Conservation (phyloP, 2,113 vertebrate genomes). For the Anser cygnoides region DNA sequence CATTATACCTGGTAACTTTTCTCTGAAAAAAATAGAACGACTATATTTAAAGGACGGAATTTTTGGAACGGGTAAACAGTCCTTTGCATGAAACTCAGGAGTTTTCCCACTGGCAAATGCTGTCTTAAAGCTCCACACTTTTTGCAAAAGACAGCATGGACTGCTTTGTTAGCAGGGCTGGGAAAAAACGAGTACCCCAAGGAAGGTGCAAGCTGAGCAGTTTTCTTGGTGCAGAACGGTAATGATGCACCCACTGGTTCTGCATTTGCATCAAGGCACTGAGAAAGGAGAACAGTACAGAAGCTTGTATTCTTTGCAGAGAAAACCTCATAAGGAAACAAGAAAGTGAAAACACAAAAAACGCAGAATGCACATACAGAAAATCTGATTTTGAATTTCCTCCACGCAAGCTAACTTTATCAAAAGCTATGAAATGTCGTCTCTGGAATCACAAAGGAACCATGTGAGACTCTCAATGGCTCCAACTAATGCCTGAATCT, state of each 20-base stretch:
- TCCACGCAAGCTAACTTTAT: background rate
- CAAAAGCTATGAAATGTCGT: background rate
- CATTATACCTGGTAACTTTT: background rate
- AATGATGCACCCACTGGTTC: background rate
- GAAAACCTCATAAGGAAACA: background rate
- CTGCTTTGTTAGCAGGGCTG: background rate
- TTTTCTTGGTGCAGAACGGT: background rate
- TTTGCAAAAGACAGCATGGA: background rate
- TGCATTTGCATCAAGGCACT: background rate
- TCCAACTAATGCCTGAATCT: background rate
- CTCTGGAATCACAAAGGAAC: accelerated
- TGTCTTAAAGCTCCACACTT: background rate
- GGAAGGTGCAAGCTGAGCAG: background rate
- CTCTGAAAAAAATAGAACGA: background rate
- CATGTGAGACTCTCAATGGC: accelerated
- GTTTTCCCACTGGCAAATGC: accelerated
- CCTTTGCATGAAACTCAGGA: background rate
- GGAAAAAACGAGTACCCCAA: background rate
- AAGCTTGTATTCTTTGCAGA: background rate
- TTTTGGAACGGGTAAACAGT: background rate
- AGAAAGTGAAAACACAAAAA: background rate
- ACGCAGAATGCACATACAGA: background rate
- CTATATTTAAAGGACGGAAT: background rate
- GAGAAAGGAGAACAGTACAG: background rate
- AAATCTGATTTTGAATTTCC: background rate